A percentile compares a stretch with the other conserved stretches of the same genome.
Conservation (phyloP, 2,113 vertebrate species). For the Perca fluviatilis region DNA sequence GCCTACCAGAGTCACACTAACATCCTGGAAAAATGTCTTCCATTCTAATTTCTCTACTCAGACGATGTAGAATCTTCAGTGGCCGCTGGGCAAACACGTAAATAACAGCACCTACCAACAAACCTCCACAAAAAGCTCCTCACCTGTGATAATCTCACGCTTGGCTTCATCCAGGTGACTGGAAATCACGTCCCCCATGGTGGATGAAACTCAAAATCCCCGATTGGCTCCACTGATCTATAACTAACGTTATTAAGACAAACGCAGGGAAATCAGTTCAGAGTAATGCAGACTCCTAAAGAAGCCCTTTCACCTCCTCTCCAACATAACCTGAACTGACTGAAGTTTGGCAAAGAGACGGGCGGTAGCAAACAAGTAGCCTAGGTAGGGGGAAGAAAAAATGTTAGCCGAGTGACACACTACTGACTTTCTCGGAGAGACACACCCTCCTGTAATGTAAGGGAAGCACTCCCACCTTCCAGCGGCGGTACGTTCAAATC, state of each 20-base stretch:
- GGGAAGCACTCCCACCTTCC: conserved; percentile 33
- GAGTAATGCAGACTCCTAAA: not conserved
- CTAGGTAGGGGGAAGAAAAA: not conserved
- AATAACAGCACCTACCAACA: not conserved
- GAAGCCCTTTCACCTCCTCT: not conserved
- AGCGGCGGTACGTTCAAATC: conserved; percentile 36
- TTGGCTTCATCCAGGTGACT: conserved; percentile 93
- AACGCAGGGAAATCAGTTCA: not conserved
- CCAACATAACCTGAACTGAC: not conserved
- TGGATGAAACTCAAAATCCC: conserved; percentile 34
- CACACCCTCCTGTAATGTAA: conserved; percentile 62
- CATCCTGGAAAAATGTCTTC: not conserved
- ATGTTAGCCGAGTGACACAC: not conserved
- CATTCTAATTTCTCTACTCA: not conserved
- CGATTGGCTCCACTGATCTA: not conserved
- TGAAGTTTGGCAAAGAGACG: not conserved
- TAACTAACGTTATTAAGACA: not conserved
- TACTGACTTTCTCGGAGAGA: conserved; percentile 9
- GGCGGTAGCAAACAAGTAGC: not conserved
- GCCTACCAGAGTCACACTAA: not conserved
- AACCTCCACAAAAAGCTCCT: conserved; percentile 31
- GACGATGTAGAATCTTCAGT: rapidly evolving
- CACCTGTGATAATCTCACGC: conserved; percentile 92
- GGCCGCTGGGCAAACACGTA: conserved; percentile 15
- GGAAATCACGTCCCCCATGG: conserved; percentile 93